Conservation (phyloP, 2,888 invertebrate species). For the Xylota segnis region DNA sequence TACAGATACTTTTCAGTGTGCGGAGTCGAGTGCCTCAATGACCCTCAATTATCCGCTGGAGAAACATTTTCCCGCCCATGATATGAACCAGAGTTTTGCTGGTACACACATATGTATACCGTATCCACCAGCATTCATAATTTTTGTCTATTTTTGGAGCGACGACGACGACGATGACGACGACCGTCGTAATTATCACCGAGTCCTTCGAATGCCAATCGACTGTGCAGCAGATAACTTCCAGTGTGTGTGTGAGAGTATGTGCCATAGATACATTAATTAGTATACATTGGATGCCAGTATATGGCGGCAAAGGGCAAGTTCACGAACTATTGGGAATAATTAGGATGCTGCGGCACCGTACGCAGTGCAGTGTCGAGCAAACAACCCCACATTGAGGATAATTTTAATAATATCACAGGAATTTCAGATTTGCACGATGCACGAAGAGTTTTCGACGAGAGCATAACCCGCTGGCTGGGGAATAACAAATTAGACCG, state of each 20-base stretch:
- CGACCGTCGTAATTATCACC: constrained; percentile 37
- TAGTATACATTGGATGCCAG: constrained; percentile 60
- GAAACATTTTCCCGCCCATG: constrained; percentile 44
- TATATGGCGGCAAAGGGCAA: constrained; percentile 63
- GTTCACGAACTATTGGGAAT: constrained; percentile 73
- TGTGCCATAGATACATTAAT: constrained; percentile 66
- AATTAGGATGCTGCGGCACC: constrained; percentile 66
- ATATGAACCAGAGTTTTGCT: constrained; percentile 26
- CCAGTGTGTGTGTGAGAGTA: constrained; percentile 12
- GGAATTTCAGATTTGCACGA: constrained; percentile 52
- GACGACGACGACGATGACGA: too few species aligned
- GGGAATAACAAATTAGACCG: constrained; percentile 28
- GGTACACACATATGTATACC: too few species aligned
- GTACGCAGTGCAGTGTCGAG: constrained; percentile 52
- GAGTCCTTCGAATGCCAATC: constrained; percentile 38
- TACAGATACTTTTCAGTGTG: constrained; percentile 36
- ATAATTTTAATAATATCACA: constrained; percentile 69
- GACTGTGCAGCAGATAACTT: constrained; percentile 46
- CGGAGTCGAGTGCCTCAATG: constrained; percentile 54
- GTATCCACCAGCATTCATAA: constrained; percentile 43
- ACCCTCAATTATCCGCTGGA: constrained; percentile 74
- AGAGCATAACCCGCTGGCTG: constrained; percentile 3
- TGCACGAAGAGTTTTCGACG: constrained; percentile 36
- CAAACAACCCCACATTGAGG: constrained; percentile 53
- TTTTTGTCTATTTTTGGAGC: constrained; percentile 65